A percentile compares a stretch with the other conserved stretches of the same genome.
phyloP scores from a whole-genome alignment of 2,113 vertebrate species.

The Myiagra hebetior region DNA sequence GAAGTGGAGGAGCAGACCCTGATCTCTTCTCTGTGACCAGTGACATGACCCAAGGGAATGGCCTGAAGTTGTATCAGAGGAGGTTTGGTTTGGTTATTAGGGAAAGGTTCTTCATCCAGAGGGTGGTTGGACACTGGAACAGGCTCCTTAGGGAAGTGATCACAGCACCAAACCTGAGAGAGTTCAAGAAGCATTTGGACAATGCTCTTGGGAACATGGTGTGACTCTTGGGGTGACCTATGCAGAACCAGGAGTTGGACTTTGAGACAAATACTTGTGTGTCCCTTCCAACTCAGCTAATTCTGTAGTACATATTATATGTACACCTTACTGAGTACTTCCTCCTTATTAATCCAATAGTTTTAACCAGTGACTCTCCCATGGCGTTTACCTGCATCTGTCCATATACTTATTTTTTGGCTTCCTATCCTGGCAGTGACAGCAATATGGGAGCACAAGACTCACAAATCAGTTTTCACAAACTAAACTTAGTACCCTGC shows the following conservation, averaged over 20 bases:
- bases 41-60: background rate
- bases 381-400: background rate
- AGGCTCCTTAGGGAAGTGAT: background rate
- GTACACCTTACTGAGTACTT: background rate
- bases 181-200: background rate
- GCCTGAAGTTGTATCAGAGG: no score
- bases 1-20: background rate
- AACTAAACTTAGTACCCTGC: background rate
- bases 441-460: background rate
- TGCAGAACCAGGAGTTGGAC: background rate
- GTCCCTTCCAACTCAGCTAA: background rate
- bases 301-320: background rate
- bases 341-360: background rate
- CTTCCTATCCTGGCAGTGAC: background rate
- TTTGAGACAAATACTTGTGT: background rate
- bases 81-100: background rate
- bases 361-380: background rate
- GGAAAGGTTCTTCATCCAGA: background rate
- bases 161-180: background rate
- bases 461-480: background rate
- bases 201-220: background rate
- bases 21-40: background rate
- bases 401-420: background rate
- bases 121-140: background rate
- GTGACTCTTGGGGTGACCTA: background rate